These are phyloP conservation scores for Gracilinanus agilis DNA, from an alignment of 2,113 vertebrate genomes.

Conservation along the genomic window DNA sequence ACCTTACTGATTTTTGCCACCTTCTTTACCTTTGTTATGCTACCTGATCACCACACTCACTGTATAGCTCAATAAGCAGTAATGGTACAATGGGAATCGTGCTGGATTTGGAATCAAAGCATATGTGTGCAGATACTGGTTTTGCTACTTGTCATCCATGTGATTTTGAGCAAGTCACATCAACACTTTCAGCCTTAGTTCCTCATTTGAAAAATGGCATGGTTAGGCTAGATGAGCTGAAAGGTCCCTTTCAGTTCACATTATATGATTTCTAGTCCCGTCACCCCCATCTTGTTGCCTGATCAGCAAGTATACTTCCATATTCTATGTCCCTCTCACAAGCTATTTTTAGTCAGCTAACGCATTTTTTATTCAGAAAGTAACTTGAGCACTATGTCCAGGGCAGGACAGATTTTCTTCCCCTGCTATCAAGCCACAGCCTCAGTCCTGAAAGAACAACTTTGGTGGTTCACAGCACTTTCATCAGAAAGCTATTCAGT, in stretches of 20 bases:
- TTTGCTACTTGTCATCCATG: not conserved
- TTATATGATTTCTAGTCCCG: not conserved
- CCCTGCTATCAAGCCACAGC: not conserved
- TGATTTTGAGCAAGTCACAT: not conserved
- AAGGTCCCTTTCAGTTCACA: not conserved
- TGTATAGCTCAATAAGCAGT: not conserved
- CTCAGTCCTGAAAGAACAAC: not conserved
- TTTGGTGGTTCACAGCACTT: not conserved
- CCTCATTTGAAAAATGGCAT: not conserved
- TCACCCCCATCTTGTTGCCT: not conserved
- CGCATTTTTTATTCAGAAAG: not conserved
- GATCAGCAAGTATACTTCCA: not conserved
- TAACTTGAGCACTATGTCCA: not conserved
- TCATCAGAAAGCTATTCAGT: not conserved
- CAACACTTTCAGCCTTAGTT: not conserved
- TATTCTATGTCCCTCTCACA: not conserved
- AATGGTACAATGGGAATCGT: not conserved
- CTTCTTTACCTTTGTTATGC: not conserved
- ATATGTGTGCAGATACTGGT: not conserved
- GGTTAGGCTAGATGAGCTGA: not conserved
- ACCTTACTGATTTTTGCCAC: not conserved
- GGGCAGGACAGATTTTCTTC: not conserved
- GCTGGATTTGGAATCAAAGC: not conserved
- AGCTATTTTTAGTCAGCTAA: not conserved
- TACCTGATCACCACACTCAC: not conserved